phyloP scores from a whole-genome alignment of 1,140 invertebrate genomes.

The Propsilocerus akamusi region DNA sequence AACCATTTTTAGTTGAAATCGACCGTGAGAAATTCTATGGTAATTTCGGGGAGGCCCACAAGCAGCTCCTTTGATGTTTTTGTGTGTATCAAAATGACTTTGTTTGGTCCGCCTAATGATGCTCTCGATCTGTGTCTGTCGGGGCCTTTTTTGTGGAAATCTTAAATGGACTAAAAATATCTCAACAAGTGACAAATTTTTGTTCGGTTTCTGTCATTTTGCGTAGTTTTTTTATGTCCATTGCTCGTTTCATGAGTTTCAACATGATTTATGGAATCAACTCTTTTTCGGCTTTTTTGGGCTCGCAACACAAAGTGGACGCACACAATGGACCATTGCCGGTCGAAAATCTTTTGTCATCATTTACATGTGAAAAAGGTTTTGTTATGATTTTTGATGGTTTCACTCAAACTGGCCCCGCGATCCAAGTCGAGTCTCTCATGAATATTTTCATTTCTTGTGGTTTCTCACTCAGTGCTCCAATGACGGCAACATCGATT shows the following conservation, averaged over 20 bases:
- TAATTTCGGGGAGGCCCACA: background rate
- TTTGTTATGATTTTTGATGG: background rate
- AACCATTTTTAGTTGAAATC: background rate
- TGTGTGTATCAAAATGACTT: background rate
- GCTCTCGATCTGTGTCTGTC: background rate
- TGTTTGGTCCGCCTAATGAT: background rate
- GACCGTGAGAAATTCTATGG: slow-evolving; percentile 4
- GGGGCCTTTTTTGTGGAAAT: background rate
- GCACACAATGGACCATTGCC: background rate
- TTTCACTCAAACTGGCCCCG: too few species aligned
- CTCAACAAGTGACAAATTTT: background rate
- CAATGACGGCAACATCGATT: too few species aligned
- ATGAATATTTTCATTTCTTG: background rate
- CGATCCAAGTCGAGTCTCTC: background rate
- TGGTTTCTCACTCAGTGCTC: too few species aligned
- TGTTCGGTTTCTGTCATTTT: background rate
- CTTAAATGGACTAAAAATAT: background rate
- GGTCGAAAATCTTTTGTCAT: too few species aligned
- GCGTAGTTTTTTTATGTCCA: background rate
- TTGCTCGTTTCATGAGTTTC: background rate
- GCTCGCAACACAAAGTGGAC: background rate
- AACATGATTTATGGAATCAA: background rate
- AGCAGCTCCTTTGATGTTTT: background rate
- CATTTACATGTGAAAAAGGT: background rate
- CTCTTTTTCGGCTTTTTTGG: background rate